phyloP scores from a whole-genome alignment of 2,797 vertebrate genomes.

The Rhinoraja longicauda region DNA sequence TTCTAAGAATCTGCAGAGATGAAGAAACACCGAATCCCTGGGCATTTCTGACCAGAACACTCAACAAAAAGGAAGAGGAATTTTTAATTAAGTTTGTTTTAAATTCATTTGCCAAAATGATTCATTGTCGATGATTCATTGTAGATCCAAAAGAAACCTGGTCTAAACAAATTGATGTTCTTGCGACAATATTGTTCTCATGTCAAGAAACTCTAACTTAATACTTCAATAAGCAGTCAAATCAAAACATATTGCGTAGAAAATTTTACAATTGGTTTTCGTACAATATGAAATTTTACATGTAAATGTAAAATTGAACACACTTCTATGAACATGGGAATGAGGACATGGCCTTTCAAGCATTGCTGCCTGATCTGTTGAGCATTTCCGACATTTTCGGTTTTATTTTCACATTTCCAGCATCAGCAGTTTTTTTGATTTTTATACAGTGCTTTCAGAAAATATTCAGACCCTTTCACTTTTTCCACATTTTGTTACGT shows the following conservation, averaged over 20 bases:
- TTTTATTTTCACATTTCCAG: no score
- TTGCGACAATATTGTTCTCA: neutral
- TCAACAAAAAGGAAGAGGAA: neutral
- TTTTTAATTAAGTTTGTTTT: neutral
- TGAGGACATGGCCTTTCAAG: neutral
- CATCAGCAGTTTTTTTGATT: no score
- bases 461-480: no score
- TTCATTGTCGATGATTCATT: neutral
- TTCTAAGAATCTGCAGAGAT: neutral
- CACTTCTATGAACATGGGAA: neutral
- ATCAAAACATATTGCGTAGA: neutral
- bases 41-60: neutral
- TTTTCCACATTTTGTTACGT: no score
- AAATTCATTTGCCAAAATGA: neutral
- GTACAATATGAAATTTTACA: neutral
- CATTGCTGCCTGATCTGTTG: no score
- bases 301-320: neutral
- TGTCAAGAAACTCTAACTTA: neutral
- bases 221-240: neutral
- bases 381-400: no score
- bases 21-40: neutral
- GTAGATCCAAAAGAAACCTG: neutral
- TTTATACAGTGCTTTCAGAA: no score
- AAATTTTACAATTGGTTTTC: neutral
- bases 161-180: neutral